These are phyloP conservation scores for Leguminivora glycinivorella DNA, from an alignment of 1,140 invertebrate species.

Conservation along the genomic window DNA sequence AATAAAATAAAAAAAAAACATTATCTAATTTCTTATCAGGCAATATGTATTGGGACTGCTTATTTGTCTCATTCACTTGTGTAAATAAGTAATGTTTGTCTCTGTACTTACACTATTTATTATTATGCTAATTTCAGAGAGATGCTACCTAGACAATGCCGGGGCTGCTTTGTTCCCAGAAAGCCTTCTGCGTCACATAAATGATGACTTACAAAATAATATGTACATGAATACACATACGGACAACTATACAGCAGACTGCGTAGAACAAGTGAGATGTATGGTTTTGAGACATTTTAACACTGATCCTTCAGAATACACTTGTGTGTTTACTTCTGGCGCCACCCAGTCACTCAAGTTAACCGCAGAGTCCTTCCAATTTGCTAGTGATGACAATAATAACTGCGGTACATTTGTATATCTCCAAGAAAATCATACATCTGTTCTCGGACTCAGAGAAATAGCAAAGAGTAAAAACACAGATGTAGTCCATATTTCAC, in stretches of 20 bases:
- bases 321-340: conserved; percentile 94
- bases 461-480: conserved; percentile 75
- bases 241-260: conserved; percentile 87
- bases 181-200: conserved; percentile 84
- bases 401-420: conserved; percentile 86
- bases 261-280: conserved; percentile 89
- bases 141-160: conserved; percentile 94
- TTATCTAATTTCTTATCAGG: too few species aligned
- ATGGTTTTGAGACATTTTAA: conserved; percentile 92
- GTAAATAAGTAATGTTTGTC: conserved; percentile 28
- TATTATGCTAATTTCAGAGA: conserved; percentile 78
- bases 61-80: background rate
- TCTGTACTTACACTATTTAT: background rate
- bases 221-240: conserved; percentile 95
- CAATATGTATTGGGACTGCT: too few species aligned
- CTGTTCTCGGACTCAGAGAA: conserved; percentile 94
- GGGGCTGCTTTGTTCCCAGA: conserved; percentile 91
- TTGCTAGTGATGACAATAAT: conserved; percentile 51
- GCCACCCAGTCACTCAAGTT: conserved; percentile 91
- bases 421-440: conserved; percentile 95
- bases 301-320: conserved; percentile 88
- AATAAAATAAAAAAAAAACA: too few species aligned
- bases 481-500: conserved; percentile 78
- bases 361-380: conserved; percentile 90
- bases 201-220: conserved; percentile 83